These are phyloP conservation scores for Siniperca chuatsi DNA, from an alignment of 2,113 vertebrate genomes.

Conservation along the genomic window DNA sequence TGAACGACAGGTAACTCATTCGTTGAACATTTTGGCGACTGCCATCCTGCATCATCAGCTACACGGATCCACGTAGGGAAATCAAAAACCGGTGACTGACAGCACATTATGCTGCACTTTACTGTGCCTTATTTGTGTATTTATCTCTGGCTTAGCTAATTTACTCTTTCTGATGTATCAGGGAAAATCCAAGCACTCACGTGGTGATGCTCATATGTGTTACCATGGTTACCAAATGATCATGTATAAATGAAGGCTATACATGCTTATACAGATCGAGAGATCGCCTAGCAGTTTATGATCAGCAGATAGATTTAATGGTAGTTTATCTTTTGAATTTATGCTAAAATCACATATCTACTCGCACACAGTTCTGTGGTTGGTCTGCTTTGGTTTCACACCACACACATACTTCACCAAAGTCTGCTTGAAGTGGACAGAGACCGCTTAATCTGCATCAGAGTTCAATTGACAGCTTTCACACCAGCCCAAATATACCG, in stretches of 20 bases:
- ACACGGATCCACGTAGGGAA: no score
- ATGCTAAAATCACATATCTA: not conserved
- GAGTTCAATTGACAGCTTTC: conserved; percentile 4
- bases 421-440: not conserved
- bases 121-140: not conserved
- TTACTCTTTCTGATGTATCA: no score
- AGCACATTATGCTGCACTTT: not conserved
- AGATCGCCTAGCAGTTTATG: not conserved
- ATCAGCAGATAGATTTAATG: not conserved
- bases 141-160: not conserved
- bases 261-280: not conserved
- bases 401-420: not conserved
- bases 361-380: not conserved
- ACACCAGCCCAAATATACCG: not conserved
- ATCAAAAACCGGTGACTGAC: no score
- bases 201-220: not conserved
- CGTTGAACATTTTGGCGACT: no score
- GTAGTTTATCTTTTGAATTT: not conserved
- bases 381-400: not conserved
- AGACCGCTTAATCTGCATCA: not conserved
- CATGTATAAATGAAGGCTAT: not conserved
- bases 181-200: no score
- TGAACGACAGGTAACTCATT: not conserved
- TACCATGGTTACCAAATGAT: not conserved
- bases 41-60: no score